phyloP scores from a whole-genome alignment of 2,888 invertebrate genomes.

The Calameuta filiformis region DNA sequence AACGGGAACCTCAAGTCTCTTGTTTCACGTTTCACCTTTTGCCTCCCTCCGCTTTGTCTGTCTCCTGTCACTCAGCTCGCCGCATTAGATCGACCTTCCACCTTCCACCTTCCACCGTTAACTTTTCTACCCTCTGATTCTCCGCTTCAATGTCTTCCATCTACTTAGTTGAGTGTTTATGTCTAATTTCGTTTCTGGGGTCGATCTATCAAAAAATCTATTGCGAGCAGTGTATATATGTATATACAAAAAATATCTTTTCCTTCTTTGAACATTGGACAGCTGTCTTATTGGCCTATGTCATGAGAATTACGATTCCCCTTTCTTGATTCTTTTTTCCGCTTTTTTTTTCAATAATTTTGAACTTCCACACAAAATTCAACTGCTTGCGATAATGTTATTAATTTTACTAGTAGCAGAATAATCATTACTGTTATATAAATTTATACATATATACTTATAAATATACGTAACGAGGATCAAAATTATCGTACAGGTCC shows the following conservation, averaged over 20 bases:
- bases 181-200: constrained; percentile 49
- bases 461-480: too few species aligned
- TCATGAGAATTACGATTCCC: background rate
- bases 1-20: constrained; percentile 46
- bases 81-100: constrained; percentile 41
- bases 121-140: constrained; percentile 1
- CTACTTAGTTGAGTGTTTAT: constrained; percentile 48
- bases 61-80: constrained; percentile 53
- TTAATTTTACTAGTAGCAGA: too few species aligned
- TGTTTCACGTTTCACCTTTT: constrained; percentile 49
- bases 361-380: too few species aligned
- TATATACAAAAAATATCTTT: background rate
- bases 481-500: too few species aligned
- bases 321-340: too few species aligned
- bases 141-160: background rate
- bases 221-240: background rate
- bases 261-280: background rate
- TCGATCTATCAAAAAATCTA: constrained; percentile 48
- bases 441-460: too few species aligned
- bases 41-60: constrained; percentile 39
- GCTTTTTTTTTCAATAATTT: too few species aligned
- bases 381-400: too few species aligned
- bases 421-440: too few species aligned
- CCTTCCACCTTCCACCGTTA: constrained; percentile 23
- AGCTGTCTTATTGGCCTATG: background rate